Base-by-base conservation (phyloP, 2,113 vertebrate species). In the Malaclemys terrapin region DNA sequence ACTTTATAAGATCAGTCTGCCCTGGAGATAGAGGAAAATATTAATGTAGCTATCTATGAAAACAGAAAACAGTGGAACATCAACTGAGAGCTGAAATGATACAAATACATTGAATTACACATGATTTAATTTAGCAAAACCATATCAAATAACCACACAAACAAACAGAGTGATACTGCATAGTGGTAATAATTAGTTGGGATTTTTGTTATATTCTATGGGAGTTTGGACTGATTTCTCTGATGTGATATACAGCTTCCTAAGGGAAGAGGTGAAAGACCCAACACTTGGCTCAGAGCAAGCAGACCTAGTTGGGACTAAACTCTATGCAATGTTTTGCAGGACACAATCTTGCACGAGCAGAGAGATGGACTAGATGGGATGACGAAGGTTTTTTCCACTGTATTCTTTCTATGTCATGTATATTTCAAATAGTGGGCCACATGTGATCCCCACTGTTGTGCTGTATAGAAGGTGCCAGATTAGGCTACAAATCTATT, bases 341-440 rank as follows among this genome's bases (percentile, higher is more conserved):
- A 25, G n/a, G n/a, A 52, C 72, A 88, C n/a, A 91, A 69, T 20
- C 8, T 0, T 0, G 6, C 47, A 84, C 0, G 0, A 91, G 62
- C 42, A 45, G 22, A 95, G 42, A 49, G 10, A 3, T 54, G 52
- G 91, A 42, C 17, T 42, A 82, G 25, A 6, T 93, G 81, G 81
- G 8, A 25, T 12, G 2, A 27, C 22, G 57, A 8, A 50, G 29
- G 7, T 3, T 25, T 27, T 10, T 53, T 79, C 78, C 42, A 35
- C 0, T 0, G 19, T 81, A 62, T 20, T 25, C 29, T 29, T 14
- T 31, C 2, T 38, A 38, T 42, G 22, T 56, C 85, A 29, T 25
- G 53, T 80, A 52, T 87, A 42, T 27, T 76, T 29, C 10, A 54
- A 76, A 87, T 10, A 38, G 1, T 20, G 1, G 24, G 56, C 29